Evolutionary conservation across 2,797 vertebrate species (phyloP).

Genomic region (Chloroceryle inda): DNA sequence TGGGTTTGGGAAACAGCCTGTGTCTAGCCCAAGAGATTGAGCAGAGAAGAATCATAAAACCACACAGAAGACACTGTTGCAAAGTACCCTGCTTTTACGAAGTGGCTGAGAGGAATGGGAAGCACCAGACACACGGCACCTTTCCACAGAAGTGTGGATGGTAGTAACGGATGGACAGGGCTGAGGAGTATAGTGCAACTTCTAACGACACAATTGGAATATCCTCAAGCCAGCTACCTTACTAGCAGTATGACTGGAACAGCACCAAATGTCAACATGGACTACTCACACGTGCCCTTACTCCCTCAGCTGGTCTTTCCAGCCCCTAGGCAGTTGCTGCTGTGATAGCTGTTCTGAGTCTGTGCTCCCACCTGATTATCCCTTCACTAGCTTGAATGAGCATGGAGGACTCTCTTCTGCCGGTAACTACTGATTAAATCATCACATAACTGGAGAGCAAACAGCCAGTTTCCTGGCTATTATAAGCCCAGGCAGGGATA

Average conservation of each 20-base stretch:
- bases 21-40: background rate
- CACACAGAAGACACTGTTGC: background rate
- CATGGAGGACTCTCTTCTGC: background rate
- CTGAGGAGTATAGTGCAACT: background rate
- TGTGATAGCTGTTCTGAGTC: background rate
- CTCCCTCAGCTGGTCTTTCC: background rate
- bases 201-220: background rate
- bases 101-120: background rate
- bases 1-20: background rate
- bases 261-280: background rate
- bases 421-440: background rate
- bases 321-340: background rate
- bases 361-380: background rate
- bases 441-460: background rate
- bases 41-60: background rate
- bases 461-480: background rate
- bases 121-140: fast-evolving
- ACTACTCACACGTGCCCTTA: fast-evolving
- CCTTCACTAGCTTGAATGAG: background rate
- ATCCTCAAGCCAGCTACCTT: background rate
- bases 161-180: background rate
- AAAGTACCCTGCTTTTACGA: background rate
- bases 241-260: background rate
- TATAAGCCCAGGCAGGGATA: background rate
- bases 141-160: background rate